Base-by-base conservation (phyloP, 2,797 vertebrate genomes). In the Cossypha heuglini region DNA sequence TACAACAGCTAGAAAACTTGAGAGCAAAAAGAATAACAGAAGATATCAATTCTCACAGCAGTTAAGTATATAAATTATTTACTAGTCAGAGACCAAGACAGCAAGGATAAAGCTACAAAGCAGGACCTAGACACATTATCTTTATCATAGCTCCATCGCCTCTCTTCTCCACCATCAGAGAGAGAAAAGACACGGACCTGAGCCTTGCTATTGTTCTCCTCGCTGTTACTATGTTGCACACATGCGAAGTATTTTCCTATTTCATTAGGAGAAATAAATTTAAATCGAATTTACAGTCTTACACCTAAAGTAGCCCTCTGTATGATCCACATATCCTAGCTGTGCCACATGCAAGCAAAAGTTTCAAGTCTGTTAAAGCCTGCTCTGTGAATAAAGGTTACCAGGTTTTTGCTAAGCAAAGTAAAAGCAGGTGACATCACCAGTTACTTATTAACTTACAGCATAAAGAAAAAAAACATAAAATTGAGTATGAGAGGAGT, bases 371-470 rank as follows among this genome's bases (percentile, higher is more conserved):
- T 58, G 3, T 35, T 28, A 35, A 71, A 81, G 42, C 15, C 31
- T 40, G 68, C 29, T 7, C 26, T 20, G n/a, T 11, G 40, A 85
- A 38, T 89, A 85, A 94, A 82, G 63, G 81, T 76, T 71, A 69
- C 16, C 8, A 18, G 22, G 31, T 25, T 87, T 92, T 84, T 37
- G 54, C 69, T 14, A 28, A 59, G n/a, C 46, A 54, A 81, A 88
- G 73, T 31, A 9, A 24, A 3, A 66, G 38, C n/a, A 5, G 43
- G 48, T 76, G 71, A 78, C 62, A 68, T 88, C 89, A 91, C 42
- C 68, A 37, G 85, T 92, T 90, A 95, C 68, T 93, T 33, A 94
- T 94, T 96, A 96, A 96, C 91, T 52, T 40, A 26, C 3, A 24
- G 16, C 0, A 1, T 38, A 63, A 73, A 66, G 31, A 73, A 54